A percentile compares a stretch with the other conserved stretches of the same genome.
phyloP scores from a whole-genome alignment of 2,797 vertebrate species.

The Microcaecilia unicolor region DNA sequence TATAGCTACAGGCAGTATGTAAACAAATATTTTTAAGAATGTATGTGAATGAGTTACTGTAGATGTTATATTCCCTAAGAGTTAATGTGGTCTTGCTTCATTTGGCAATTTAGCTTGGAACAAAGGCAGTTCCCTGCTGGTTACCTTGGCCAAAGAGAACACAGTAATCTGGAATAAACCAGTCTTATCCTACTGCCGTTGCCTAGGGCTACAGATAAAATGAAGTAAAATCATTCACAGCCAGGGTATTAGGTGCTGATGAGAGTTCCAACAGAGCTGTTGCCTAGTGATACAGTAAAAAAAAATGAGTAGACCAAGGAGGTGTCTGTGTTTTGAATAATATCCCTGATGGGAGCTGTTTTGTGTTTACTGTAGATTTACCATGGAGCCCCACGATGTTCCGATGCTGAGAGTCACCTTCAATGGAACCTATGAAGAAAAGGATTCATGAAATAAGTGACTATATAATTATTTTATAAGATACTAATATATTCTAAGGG shows the following conservation, averaged over 20 bases:
- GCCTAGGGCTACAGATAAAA: slow-evolving; percentile 72
- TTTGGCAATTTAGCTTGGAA: slow-evolving; percentile 35
- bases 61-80: slow-evolving; percentile 5
- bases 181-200: slow-evolving; percentile 61
- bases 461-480: too few relatives aligned
- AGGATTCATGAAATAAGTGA: too few relatives aligned
- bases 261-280: slow-evolving; percentile 65
- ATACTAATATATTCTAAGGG: too few relatives aligned
- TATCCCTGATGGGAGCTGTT: slow-evolving; percentile 7
- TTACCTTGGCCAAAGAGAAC: slow-evolving; percentile 41
- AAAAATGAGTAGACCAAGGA: slow-evolving; percentile 24
- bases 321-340: slow-evolving; percentile 26
- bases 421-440: slow-evolving; percentile 73
- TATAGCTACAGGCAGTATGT: too few relatives aligned
- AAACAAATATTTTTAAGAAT: too few relatives aligned
- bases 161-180: slow-evolving; percentile 53
- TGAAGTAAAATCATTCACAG: slow-evolving; percentile 50
- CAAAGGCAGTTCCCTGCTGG: slow-evolving; percentile 32
- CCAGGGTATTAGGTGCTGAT: slow-evolving; percentile 49
- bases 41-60: background rate
- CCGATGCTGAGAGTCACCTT: slow-evolving; percentile 78
- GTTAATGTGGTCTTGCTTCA: slow-evolving; percentile 14
- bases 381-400: slow-evolving; percentile 82
- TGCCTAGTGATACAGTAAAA: slow-evolving; percentile 54
- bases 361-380: slow-evolving; percentile 50